A percentile compares a stretch with the other conserved stretches of the same genome.
Conservation (phyloP, 1,140 invertebrate genomes). For the Euura lappo region DNA sequence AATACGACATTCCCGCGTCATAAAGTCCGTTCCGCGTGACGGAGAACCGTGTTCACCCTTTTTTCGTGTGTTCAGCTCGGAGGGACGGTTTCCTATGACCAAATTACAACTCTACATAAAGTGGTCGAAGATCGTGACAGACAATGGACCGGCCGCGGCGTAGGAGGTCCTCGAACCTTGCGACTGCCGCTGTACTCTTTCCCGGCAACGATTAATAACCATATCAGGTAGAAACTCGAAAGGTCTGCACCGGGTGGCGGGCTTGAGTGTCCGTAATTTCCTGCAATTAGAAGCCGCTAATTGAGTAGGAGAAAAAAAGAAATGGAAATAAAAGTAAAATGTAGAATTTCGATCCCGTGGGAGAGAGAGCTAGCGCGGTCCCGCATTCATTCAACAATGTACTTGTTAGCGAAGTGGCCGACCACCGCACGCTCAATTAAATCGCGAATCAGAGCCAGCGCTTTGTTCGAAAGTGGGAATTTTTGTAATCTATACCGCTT, state of each 20-base stretch:
- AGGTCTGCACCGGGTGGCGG: too few species aligned
- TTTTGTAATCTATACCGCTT: constrained; percentile 42
- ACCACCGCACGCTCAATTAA: constrained; percentile 50
- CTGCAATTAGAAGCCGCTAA: constrained; percentile 47
- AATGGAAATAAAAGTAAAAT: not conserved
- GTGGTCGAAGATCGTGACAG: too few species aligned
- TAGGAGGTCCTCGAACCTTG: too few species aligned
- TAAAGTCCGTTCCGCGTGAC: not conserved
- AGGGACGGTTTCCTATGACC: too few species aligned
- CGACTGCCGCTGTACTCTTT: too few species aligned
- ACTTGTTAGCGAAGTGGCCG: constrained; percentile 50
- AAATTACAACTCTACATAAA: too few species aligned
- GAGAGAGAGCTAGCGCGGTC: not conserved
- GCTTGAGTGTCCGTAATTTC: constrained; percentile 42
- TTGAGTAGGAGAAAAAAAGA: constrained; percentile 45
- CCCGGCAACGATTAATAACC: too few species aligned
- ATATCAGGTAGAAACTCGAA: too few species aligned
- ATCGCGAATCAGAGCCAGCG: constrained; percentile 26
- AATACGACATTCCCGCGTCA: not conserved
- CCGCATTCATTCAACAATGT: constrained; percentile 47
- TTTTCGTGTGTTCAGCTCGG: too few species aligned
- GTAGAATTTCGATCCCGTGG: not conserved
- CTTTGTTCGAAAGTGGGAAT: constrained; percentile 42
- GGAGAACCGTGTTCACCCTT: too few species aligned
- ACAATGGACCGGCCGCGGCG: too few species aligned